phyloP scores from a whole-genome alignment of 1,140 invertebrate genomes.

The Ericerus pela region DNA sequence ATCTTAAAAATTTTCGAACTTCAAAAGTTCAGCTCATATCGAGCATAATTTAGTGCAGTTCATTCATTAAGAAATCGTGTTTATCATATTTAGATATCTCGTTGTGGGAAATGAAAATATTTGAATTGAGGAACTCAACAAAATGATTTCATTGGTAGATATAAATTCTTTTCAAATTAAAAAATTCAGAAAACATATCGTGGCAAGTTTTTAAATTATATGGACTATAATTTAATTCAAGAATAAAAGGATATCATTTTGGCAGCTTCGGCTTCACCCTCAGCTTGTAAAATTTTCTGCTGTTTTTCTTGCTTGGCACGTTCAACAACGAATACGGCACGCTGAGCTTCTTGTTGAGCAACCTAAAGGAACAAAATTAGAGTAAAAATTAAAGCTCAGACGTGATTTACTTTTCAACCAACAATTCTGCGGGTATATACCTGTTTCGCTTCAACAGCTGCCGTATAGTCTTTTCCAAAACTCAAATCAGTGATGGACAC shows the following conservation, averaged over 20 bases:
- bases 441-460: constrained; percentile 98
- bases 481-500: constrained; percentile 98
- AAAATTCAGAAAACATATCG: constrained; percentile 5
- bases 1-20: too few relatives aligned
- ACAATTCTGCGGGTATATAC: constrained; percentile 32
- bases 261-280: constrained; percentile 98
- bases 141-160: not conserved
- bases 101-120: too few relatives aligned
- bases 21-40: too few relatives aligned
- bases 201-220: not conserved
- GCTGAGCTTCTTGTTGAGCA: constrained; percentile 96
- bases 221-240: too few relatives aligned
- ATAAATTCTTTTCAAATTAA: too few relatives aligned
- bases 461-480: constrained; percentile 98
- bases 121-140: too few relatives aligned
- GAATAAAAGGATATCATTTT: constrained; percentile 76
- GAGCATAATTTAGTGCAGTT: too few relatives aligned
- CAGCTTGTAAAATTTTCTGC: constrained; percentile 98
- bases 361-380: constrained; percentile 36
- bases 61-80: too few relatives aligned
- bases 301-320: constrained; percentile 94
- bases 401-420: too few relatives aligned
- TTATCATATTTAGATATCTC: too few relatives aligned
- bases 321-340: constrained; percentile 96
- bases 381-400: too few relatives aligned